Evolutionary conservation across 2,888 invertebrate genomes (phyloP), one percentile per base, ranked within the genome.

Genomic region (Melipona bicolor): DNA sequence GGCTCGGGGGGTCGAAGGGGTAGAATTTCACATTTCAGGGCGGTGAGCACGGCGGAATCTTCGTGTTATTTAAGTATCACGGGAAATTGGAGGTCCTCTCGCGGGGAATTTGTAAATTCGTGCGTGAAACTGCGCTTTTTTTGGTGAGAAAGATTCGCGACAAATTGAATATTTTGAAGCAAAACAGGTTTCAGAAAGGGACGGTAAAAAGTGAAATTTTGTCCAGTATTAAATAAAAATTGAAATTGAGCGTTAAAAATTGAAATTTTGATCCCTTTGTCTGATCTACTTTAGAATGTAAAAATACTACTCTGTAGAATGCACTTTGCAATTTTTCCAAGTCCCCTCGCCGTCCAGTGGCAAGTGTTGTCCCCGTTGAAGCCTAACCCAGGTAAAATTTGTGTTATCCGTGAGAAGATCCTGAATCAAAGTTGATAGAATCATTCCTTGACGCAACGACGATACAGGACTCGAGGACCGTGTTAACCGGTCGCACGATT

Each of bases 401-500:
- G 9, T 32, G 27, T 27, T 27, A 1, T 4, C 32, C 32, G 13
- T 4, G 13, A 4, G 36, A 67, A 24, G 19, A 43, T 49, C 15
- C 27, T 3, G 5, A 68, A 19, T 4, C 27, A 43, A 43, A 43
- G 43, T 3, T 4, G 17, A 24, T 54, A 43, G 71, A 21, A 52
- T 24, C 17, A 0, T n/a, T 52, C 15, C 19, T 5, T 11, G 19
- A 21, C 32, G 32, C 32, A 49, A n/a, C 27, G 65, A 15, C 65
- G 49, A 65, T 19, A 43, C 50, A 43, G 43, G 1, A 2, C 32
- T 21, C 56, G 56, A 64, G 56, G 43, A 5, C 81, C 81, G 70
- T 82, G 70, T 82, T 80, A 70, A 70, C 64, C 4, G 61, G 54
- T 81, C 62, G 56, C 61, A 43, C 1, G 61, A 70, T 65, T 59